Base-by-base conservation (phyloP, 2,888 invertebrate genomes). In the Apotomis turbidana region DNA sequence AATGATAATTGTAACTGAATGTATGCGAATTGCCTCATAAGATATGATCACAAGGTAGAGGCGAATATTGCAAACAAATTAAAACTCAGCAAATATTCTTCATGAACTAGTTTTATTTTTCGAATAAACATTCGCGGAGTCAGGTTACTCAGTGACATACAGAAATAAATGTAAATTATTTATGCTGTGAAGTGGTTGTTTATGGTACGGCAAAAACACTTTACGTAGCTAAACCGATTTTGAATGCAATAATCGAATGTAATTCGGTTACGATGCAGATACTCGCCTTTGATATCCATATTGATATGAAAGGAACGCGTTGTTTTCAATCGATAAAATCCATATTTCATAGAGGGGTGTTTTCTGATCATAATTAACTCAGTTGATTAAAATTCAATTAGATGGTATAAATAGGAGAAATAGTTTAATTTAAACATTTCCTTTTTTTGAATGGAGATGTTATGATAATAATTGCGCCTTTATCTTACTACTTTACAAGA, bases 1-100 rank as follows among this genome's bases (percentile, higher is more conserved):
- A 73, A 63, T 73, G 63, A 73, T 68, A 73, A 73, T 63, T 68
- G 15, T 57, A 44, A 51, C n/a, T 68, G 59, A 68, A 41, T 61
- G 54, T 60, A 71, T 71, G 61, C 67, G 61, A 71, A 71, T 71
- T 68, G 51, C 55, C 67, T 61, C 61, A 46, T 70, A 41, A 67
- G 60, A 67, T 71, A 71, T 44, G 60, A 52, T n/a, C 10, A 67
- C 55, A 62, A 62, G 51, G 66, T 71, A 67, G 27, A 51, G 44
- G 61, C 57, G 68, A 68, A 68, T 68, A 68, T 71, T 71, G 72
- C 68, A 68, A 58, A 36, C 51, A 52, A 62, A 49, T 38, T 61
- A 61, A 71, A 52, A 61, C 49, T 55, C 9, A 12, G 60, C 49
- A 73, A 66, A 61, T 66, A 71, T 55, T 46, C 54, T 58, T 15